Conservation (phyloP, 2,113 vertebrate species). For the Alectura lathami region DNA sequence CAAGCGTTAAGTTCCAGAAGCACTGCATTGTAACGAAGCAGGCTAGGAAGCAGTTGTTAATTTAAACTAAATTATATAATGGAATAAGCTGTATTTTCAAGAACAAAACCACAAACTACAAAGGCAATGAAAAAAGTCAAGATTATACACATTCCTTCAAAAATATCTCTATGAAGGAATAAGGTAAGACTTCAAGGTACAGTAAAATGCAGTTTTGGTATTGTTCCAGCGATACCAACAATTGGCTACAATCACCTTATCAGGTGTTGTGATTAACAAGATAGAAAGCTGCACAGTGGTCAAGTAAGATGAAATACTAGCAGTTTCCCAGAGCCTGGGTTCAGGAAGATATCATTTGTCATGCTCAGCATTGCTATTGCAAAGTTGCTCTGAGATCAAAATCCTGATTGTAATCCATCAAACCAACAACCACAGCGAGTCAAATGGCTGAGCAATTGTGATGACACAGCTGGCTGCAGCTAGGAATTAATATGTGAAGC, state of each 20-base stretch:
- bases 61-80: constrained; percentile 7
- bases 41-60: not conserved
- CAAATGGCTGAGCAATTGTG: not conserved
- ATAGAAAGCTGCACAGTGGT: constrained; percentile 4
- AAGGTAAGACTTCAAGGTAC: not conserved
- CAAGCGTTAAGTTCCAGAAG: not conserved
- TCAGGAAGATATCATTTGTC: constrained; percentile 2
- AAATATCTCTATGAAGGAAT: not conserved
- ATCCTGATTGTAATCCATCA: constrained; percentile 32
- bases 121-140: not conserved
- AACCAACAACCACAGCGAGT: not conserved
- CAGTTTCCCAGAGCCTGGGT: not conserved
- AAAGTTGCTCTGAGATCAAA: constrained; percentile 17
- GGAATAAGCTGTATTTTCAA: not conserved
- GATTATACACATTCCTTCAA: not conserved
- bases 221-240: constrained; percentile 17
- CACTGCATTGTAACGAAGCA: not conserved
- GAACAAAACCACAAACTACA: not conserved
- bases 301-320: constrained; percentile 13
- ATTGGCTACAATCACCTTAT: not conserved
- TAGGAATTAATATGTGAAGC: not conserved
- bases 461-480: constrained; percentile 15
- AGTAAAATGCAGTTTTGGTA: not conserved
- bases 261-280: constrained; percentile 10
- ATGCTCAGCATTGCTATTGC: not conserved